Evolutionary conservation across 2,113 vertebrate genomes (phyloP).

Genomic region (Butorides virescens): DNA sequence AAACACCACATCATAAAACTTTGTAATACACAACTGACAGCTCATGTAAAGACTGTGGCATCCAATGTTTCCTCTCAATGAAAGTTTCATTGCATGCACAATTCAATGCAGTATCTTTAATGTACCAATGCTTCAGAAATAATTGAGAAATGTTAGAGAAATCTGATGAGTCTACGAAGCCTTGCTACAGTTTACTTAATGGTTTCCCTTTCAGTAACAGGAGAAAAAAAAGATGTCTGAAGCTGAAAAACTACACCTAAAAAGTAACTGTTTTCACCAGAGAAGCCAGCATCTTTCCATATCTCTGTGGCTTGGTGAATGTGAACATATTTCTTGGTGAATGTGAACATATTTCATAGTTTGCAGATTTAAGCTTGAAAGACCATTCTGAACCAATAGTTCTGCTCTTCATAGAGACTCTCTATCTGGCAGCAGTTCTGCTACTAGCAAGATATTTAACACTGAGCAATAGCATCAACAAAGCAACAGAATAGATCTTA

Average conservation of each 20-base stretch:
- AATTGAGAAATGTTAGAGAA: background rate
- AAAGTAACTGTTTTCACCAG: background rate
- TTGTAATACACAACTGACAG: background rate
- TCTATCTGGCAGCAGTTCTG: background rate
- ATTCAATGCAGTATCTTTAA: background rate
- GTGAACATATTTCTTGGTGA: background rate
- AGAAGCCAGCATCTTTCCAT: background rate
- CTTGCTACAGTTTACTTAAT: background rate
- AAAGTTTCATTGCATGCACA: background rate
- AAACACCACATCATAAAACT: background rate
- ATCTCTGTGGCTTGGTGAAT: background rate
- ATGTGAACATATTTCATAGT: background rate
- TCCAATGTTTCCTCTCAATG: background rate
- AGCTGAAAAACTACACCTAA: background rate
- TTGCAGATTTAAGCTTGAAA: background rate
- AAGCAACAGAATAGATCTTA: background rate
- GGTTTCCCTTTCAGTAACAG: background rate
- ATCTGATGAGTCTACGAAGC: background rate
- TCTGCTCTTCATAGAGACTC: background rate
- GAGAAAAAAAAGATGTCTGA: background rate
- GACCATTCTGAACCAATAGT: background rate
- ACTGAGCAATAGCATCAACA: fast-evolving
- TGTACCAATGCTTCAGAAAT: background rate
- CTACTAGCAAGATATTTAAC: background rate
- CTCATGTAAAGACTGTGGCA: background rate